These are phyloP conservation scores for Nannobrachium achirus DNA, from an alignment of 2,113 vertebrate genomes.

Conservation along the genomic window DNA sequence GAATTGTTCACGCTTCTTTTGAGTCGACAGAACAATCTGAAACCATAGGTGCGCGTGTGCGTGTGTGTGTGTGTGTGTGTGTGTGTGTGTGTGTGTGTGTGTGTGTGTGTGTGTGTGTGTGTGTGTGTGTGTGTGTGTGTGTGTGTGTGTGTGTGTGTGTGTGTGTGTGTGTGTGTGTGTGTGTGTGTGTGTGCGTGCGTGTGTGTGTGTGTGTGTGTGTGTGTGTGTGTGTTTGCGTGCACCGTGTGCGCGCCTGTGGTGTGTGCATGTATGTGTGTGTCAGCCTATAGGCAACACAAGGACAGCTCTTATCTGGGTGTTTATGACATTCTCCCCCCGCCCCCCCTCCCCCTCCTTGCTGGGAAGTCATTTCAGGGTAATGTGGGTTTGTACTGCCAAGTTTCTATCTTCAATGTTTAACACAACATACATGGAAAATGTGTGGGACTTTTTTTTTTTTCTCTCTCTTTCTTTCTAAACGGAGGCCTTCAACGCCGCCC, in stretches of 20 bases:
- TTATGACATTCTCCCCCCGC: conserved; percentile 24
- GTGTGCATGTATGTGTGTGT: conserved; percentile 2
- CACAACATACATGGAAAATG: conserved; percentile 62
- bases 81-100: too few species aligned
- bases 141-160: not conserved
- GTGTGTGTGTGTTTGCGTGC: too few species aligned
- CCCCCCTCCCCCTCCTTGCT: conserved; percentile 24
- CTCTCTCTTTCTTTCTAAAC: conserved; percentile 55
- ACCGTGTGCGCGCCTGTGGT: too few species aligned
- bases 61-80: too few species aligned
- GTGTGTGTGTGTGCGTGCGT: too few species aligned
- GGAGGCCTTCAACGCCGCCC: conserved; percentile 55
- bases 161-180: not conserved
- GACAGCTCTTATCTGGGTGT: conserved; percentile 43
- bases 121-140: too few species aligned
- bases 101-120: too few species aligned
- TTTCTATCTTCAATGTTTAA: conserved; percentile 59
- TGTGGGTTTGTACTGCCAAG: conserved; percentile 49
- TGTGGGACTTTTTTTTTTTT: conserved; percentile 43
- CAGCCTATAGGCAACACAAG: conserved; percentile 26
- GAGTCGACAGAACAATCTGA: not conserved
- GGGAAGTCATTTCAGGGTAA: conserved; percentile 39
- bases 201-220: too few species aligned
- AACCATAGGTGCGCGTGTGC: conserved; percentile 24
- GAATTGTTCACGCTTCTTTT: conserved; percentile 4